Percentiles rank a stretch among this genome's conserved stretches.
These are phyloP conservation scores for Cygnus buccinator DNA, from an alignment of 2,113 vertebrate species.

Conservation along the genomic window DNA sequence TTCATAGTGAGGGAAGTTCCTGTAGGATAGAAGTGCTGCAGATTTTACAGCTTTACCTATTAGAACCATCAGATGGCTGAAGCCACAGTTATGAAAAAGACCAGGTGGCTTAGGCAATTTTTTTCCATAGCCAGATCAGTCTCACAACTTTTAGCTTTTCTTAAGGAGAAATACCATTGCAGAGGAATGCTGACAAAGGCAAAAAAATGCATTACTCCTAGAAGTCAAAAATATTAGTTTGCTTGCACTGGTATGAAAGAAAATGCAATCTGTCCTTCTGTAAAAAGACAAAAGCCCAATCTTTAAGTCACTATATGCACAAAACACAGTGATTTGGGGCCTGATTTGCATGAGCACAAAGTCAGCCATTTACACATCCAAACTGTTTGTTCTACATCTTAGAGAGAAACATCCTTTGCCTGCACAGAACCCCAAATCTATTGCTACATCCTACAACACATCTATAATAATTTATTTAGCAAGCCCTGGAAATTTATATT, in stretches of 20 bases:
- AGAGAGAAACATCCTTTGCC: neutral
- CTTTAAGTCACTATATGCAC: neutral
- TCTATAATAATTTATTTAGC: constrained; percentile 3
- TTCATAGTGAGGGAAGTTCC: neutral
- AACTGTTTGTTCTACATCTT: neutral
- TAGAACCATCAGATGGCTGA: neutral
- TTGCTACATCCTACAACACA: neutral
- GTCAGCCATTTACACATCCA: neutral
- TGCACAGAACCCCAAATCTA: neutral
- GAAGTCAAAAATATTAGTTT: neutral
- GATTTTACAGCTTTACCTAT: neutral
- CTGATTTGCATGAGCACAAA: neutral
- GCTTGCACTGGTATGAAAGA: neutral
- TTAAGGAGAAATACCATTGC: neutral
- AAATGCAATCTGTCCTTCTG: neutral
- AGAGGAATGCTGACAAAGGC: neutral
- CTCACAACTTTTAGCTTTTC: constrained; percentile 39
- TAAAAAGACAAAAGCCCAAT: neutral
- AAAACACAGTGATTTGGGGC: neutral
- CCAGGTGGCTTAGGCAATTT: constrained; percentile 52
- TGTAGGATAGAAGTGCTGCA: neutral
- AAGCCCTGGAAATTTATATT: neutral
- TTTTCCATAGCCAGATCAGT: constrained; percentile 53
- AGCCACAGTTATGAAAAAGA: constrained; percentile 23
- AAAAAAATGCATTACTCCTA: neutral